Base-by-base conservation (phyloP, 2,797 vertebrate species). In the Clarias laeviceps region DNA sequence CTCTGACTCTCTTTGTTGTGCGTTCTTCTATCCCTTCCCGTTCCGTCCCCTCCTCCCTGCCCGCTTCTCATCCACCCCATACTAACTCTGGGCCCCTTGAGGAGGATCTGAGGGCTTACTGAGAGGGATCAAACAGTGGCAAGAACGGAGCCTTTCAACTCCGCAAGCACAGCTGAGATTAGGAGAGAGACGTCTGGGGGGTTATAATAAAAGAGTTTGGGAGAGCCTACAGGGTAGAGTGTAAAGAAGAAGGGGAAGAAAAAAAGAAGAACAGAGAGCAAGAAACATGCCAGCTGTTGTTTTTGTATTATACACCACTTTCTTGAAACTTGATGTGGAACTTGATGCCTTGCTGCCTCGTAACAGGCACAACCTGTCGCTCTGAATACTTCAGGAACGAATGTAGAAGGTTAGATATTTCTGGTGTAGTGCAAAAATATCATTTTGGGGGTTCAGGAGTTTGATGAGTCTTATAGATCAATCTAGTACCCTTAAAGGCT, bases 1-100 rank as follows among this genome's bases (percentile, higher is more conserved):
- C 84, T 84, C 83, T 37, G 24, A 54, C 72, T 86, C 85, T 88
- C 85, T 88, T 90, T 88, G 89, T 90, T 88, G 84, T 84, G 18
- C 62, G 27, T 82, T 27, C 40, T 32, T 45, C 15, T 40, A 40
- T 34, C 50, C 79, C 80, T 34, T 66, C 50, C 65, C 34, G 18
- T 54, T 12, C 50, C 12, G 50, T 54, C 85, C 64, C 54, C 24
- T 70, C 37, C 3, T 2, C n/a, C 61, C 56, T 76, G 65, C n/a
- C 82, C 37, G 2, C 64, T 9, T 68, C 66, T 57, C 6, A 59
- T 34, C 74, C 29, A 59, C 45, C 83, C 40, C 15, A 14, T 59
- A 79, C 81, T 82, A 54, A 79, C 83, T 69, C 79, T 66, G 76
- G 29, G 78, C 85, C 84, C 88, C 56, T 84, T 27, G 79, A 85